Evolutionary conservation across 2,888 invertebrate species (phyloP).

Genomic region (Geophilus truncorum): DNA sequence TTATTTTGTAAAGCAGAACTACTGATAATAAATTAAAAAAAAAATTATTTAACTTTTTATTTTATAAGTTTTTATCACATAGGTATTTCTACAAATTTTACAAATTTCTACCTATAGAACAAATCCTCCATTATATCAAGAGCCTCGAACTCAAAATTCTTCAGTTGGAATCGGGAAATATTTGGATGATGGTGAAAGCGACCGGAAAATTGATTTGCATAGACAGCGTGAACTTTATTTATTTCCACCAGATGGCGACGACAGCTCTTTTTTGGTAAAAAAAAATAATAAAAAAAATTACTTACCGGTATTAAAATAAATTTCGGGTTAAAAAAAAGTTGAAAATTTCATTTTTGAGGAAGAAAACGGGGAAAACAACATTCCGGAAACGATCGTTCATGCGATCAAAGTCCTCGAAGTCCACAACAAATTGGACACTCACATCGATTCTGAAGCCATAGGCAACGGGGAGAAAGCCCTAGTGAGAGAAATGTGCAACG

Average conservation of each 20-base stretch:
- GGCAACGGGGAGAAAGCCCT: slow-evolving; percentile 85
- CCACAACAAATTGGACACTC: slow-evolving; percentile 69
- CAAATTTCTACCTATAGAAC: no score
- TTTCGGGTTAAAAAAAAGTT: no score
- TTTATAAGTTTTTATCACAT: slow-evolving; percentile 29
- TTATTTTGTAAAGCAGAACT: no score
- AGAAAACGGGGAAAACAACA: neutral
- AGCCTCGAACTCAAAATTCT: slow-evolving; percentile 79
- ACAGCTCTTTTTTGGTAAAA: neutral
- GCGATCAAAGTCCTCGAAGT: slow-evolving; percentile 89
- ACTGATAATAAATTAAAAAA: no score
- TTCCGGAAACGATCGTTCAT: slow-evolving; percentile 79
- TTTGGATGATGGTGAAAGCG: neutral
- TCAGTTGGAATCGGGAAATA: slow-evolving; percentile 54
- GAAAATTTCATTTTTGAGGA: no score
- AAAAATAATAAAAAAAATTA: no score
- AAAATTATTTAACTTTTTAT: no score
- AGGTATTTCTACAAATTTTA: slow-evolving; percentile 40
- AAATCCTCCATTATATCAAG: slow-evolving; percentile 85
- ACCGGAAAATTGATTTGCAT: neutral
- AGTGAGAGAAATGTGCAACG: slow-evolving; percentile 92
- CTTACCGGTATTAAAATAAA: no score
- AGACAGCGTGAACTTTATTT: neutral
- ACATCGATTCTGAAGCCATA: slow-evolving; percentile 42
- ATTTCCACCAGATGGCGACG: neutral